Evolutionary conservation across 2,888 invertebrate genomes (phyloP).

Genomic region (Hypercompe scribonia): DNA sequence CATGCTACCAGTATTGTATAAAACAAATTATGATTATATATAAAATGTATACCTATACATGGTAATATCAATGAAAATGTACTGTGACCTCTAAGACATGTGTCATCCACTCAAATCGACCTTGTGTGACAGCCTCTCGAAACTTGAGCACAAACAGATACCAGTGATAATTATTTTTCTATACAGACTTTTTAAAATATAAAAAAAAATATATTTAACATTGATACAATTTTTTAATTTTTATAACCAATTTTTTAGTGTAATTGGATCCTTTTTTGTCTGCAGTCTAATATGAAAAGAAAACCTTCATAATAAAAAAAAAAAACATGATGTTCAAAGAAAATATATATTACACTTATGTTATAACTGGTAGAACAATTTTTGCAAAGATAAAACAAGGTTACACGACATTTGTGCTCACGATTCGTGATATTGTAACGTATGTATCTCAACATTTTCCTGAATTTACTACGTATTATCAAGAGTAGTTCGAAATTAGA

Average conservation of each 20-base stretch:
- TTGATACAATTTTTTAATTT: too few species aligned
- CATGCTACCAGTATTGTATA: not conserved
- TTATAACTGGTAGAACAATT: not conserved
- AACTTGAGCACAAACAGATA: not conserved
- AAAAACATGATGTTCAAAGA: not conserved
- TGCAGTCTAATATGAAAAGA: not conserved
- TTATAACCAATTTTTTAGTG: too few species aligned
- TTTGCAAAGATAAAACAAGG: too few species aligned
- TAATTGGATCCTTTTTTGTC: not conserved
- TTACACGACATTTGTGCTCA: not conserved
- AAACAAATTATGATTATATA: too few species aligned
- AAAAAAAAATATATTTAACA: too few species aligned
- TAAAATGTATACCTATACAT: too few species aligned
- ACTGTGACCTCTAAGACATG: not conserved
- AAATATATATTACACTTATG: not conserved
- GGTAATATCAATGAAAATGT: too few species aligned
- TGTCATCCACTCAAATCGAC: not conserved
- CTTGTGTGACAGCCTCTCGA: not conserved
- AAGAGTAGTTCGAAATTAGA: slow-evolving; percentile 9
- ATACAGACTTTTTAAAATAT: too few species aligned
- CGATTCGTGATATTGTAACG: not conserved
- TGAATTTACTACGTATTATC: slow-evolving; percentile 25
- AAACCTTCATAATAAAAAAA: not conserved
- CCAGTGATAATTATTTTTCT: not conserved
- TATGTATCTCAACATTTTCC: slow-evolving; percentile 31